These are phyloP conservation scores for Ellobium chinense DNA, from an alignment of 2,888 invertebrate genomes.

Conservation along the genomic window DNA sequence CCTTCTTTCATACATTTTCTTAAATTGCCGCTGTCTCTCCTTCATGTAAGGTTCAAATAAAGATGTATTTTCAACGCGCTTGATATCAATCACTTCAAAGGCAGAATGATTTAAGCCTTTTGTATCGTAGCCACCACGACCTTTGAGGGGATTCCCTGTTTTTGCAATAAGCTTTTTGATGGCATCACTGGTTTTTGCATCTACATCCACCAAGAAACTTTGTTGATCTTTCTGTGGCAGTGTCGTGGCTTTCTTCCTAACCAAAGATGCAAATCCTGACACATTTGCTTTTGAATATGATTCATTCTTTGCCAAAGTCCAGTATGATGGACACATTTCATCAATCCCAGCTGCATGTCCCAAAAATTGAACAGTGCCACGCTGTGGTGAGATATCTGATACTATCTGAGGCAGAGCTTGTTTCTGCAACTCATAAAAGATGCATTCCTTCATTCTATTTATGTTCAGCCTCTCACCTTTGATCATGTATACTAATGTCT, in stretches of 20 bases:
- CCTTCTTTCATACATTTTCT: slow-evolving; percentile 36
- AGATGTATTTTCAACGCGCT: slow-evolving; percentile 63
- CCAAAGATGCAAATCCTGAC: too few relatives aligned
- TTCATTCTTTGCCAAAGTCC: too few relatives aligned
- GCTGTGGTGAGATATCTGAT: slow-evolving; percentile 16
- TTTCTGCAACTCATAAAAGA: slow-evolving; percentile 14
- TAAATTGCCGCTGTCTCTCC: slow-evolving; percentile 49
- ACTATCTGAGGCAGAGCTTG: too few relatives aligned
- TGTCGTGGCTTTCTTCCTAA: too few relatives aligned
- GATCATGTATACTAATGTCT: slow-evolving; percentile 12
- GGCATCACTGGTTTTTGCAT: slow-evolving; percentile 43
- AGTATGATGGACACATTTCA: slow-evolving; percentile 49
- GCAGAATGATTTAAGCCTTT: not conserved
- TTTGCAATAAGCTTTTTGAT: slow-evolving; percentile 54
- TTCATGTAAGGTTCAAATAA: slow-evolving; percentile 56
- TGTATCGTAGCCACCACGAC: slow-evolving; percentile 63
- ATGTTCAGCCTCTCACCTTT: slow-evolving; percentile 42
- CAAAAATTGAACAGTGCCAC: slow-evolving; percentile 50
- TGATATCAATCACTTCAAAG: slow-evolving; percentile 54
- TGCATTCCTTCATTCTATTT: not conserved
- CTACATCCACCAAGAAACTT: slow-evolving; percentile 45
- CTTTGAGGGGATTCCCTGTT: slow-evolving; percentile 50
- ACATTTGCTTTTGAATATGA: too few relatives aligned
- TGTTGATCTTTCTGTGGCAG: too few relatives aligned
- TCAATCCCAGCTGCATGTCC: slow-evolving; percentile 42